phyloP scores from a whole-genome alignment of 2,888 invertebrate genomes.

The Cactoblastis cactorum region DNA sequence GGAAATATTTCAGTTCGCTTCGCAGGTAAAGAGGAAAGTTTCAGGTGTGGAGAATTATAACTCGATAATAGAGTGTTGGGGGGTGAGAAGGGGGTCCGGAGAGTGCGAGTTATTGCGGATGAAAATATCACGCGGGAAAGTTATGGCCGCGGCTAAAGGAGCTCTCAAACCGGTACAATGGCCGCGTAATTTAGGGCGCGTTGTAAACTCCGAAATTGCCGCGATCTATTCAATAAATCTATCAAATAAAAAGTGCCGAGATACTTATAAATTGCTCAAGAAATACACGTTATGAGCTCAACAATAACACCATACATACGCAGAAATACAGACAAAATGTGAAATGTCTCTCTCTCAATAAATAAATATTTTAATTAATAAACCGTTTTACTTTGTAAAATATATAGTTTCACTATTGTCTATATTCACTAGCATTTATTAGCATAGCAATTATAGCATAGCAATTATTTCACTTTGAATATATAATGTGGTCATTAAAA shows the following conservation, averaged over 20 bases:
- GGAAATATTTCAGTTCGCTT: not conserved
- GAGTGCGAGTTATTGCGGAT: not conserved
- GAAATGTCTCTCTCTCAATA: no score
- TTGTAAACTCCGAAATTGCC: not conserved
- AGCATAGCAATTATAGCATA: no score
- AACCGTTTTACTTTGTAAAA: no score
- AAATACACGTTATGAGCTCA: no score
- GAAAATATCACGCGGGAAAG: not conserved
- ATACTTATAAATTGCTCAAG: no score
- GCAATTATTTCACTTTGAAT: no score
- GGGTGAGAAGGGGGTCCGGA: not conserved
- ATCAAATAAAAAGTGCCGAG: no score
- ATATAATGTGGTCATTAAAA: not conserved
- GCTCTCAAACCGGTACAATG: not conserved
- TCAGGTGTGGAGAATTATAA: constrained; percentile 8
- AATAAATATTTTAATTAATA: no score
- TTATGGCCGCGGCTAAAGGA: not conserved
- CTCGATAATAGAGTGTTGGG: constrained; percentile 5
- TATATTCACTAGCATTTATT: no score
- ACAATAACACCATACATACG: no score
- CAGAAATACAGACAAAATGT: no score
- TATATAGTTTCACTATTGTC: no score
- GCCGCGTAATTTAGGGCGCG: not conserved
- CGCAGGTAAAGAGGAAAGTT: constrained; percentile 7
- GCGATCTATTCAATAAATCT: not conserved